A percentile compares a stretch with the other conserved stretches of the same genome.
These are phyloP conservation scores for Pteronotus mesoamericanus DNA, from an alignment of 2,797 vertebrate species.

Conservation along the genomic window DNA sequence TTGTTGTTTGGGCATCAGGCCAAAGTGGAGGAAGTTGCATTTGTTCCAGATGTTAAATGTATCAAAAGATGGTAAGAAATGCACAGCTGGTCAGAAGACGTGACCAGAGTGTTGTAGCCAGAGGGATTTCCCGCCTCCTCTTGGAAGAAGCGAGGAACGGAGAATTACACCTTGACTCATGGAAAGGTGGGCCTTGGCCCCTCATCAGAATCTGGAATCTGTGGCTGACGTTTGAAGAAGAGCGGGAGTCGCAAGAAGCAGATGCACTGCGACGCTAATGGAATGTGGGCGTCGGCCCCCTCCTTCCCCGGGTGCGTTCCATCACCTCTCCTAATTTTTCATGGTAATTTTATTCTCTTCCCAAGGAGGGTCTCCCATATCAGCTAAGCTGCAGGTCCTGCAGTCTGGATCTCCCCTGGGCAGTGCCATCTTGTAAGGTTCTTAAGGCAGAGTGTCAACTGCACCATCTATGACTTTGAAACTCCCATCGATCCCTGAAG, in stretches of 20 bases:
- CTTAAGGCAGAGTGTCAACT: not conserved
- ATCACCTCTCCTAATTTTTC: not conserved
- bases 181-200: not conserved
- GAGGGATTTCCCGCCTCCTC: not conserved
- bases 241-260: not conserved
- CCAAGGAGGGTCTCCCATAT: not conserved
- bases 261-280: not conserved
- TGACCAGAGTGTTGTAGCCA: not conserved
- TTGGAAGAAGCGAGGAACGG: not conserved
- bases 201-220: not conserved
- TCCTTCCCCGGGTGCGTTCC: not conserved
- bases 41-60: not conserved
- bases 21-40: not conserved
- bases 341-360: not conserved
- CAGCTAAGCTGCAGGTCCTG: not conserved
- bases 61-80: not conserved
- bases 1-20: not conserved
- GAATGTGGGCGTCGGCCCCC: not conserved
- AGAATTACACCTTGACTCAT: not conserved
- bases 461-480: rapidly evolving
- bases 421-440: not conserved
- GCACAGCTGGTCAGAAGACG: not conserved
- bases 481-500: not conserved
- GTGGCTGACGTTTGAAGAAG: not conserved
- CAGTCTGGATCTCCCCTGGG: not conserved